These are phyloP conservation scores for Uropsilus gracilis DNA, from an alignment of 2,113 vertebrate species.

Conservation along the genomic window DNA sequence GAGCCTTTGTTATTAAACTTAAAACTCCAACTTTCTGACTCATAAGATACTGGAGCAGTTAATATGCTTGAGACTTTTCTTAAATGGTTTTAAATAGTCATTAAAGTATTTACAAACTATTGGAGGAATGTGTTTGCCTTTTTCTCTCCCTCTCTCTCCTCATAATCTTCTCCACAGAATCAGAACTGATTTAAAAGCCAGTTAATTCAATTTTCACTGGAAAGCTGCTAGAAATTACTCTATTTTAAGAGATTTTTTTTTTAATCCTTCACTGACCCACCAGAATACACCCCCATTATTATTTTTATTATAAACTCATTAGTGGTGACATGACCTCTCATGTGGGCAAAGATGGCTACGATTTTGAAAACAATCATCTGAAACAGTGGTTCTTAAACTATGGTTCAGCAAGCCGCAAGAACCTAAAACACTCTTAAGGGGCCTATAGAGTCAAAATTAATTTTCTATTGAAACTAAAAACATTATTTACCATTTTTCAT, in stretches of 20 bases:
- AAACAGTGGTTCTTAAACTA: not conserved
- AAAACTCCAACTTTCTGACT: no score
- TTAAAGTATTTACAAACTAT: not conserved
- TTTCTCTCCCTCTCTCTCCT: no score
- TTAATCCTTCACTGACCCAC: not conserved
- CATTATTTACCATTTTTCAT: not conserved
- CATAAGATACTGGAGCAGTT: no score
- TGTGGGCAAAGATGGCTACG: no score
- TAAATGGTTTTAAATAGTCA: no score
- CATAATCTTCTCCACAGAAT: not conserved
- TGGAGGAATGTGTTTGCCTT: fast-evolving
- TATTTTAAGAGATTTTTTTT: not conserved
- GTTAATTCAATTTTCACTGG: no score
- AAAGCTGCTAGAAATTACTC: not conserved
- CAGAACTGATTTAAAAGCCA: not conserved
- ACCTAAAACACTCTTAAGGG: not conserved
- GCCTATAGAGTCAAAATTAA: not conserved
- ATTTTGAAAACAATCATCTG: not conserved
- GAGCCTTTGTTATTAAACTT: not conserved
- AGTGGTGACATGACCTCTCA: not conserved
- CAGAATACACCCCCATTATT: not conserved
- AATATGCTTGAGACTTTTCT: no score
- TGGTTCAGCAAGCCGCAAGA: not conserved
- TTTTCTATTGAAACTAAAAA: not conserved
- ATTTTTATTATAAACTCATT: not conserved